phyloP scores from a whole-genome alignment of 2,888 invertebrate genomes.

The Panopea generosa region DNA sequence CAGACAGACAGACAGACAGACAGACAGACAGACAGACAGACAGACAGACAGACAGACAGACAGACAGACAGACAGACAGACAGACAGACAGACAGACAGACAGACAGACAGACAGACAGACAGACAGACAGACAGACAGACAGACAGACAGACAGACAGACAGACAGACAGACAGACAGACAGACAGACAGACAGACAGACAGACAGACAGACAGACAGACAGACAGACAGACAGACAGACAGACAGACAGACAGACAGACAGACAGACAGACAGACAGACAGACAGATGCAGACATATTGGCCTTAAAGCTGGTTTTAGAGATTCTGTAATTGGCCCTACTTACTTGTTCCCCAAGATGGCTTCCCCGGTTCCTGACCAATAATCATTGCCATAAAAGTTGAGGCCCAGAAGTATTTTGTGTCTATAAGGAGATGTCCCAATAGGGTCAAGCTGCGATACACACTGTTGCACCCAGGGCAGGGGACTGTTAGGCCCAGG shows the following conservation, averaged over 20 bases:
- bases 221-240: conserved; percentile 8
- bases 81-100: conserved; percentile 6
- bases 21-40: conserved; percentile 6
- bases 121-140: conserved; percentile 4
- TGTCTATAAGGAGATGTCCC: conserved; percentile 87
- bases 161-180: conserved; percentile 6
- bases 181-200: conserved; percentile 8
- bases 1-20: conserved; percentile 9
- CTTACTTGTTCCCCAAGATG: conserved; percentile 92
- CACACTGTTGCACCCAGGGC: conserved; percentile 92
- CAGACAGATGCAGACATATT: too few species aligned
- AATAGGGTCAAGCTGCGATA: conserved; percentile 90
- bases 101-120: conserved; percentile 9
- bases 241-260: too few species aligned
- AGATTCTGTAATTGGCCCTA: too few species aligned
- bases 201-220: conserved; percentile 6
- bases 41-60: conserved; percentile 5
- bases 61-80: conserved; percentile 5
- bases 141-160: conserved; percentile 8
- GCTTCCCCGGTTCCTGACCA: conserved; percentile 92
- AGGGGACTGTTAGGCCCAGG: conserved; percentile 95
- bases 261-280: too few species aligned
- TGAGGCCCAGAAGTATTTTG: conserved; percentile 95
- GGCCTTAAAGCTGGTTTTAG: too few species aligned
- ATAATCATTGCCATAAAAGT: conserved; percentile 97